These are phyloP conservation scores for Melanargia galathea DNA, from an alignment of 2,888 invertebrate genomes.

Conservation along the genomic window DNA sequence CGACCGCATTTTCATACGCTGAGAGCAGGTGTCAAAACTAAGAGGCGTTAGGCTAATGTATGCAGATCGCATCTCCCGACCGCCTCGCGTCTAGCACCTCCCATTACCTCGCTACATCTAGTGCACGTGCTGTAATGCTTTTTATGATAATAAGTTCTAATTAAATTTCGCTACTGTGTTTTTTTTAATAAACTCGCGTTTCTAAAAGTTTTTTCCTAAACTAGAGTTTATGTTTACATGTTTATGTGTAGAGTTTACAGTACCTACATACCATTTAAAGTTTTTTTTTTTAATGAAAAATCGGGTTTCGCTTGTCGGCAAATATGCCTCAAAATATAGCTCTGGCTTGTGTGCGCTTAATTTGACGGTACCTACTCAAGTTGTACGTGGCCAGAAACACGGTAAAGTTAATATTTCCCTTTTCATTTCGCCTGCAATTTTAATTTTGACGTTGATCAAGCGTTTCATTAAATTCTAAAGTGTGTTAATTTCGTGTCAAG, in stretches of 20 bases:
- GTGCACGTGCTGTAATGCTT: constrained; percentile 46
- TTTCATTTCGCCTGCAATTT: background rate
- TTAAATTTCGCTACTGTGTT: constrained; percentile 30
- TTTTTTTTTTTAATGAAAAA: no score
- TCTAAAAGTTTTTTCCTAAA: background rate
- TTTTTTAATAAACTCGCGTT: background rate
- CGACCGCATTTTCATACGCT: constrained; percentile 59
- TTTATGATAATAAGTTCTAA: constrained; percentile 36
- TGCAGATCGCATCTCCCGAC: constrained; percentile 78
- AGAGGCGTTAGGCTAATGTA: constrained; percentile 79
- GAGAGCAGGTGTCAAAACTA: constrained; percentile 81
- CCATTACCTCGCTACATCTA: constrained; percentile 67
- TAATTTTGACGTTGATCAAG: background rate
- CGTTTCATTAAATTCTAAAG: background rate
- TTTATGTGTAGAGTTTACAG: no score
- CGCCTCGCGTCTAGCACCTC: constrained; percentile 47
- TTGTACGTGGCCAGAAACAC: no score
- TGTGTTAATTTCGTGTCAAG: background rate
- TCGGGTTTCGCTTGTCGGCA: no score
- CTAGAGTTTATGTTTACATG: no score
- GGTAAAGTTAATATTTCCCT: background rate
- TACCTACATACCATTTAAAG: no score
- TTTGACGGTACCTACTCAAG: no score
- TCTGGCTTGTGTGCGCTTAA: no score
- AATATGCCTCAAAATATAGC: no score